These are phyloP conservation scores for Drosophila pseudoananassae DNA, from an alignment of 1,140 invertebrate species.

Conservation along the genomic window DNA sequence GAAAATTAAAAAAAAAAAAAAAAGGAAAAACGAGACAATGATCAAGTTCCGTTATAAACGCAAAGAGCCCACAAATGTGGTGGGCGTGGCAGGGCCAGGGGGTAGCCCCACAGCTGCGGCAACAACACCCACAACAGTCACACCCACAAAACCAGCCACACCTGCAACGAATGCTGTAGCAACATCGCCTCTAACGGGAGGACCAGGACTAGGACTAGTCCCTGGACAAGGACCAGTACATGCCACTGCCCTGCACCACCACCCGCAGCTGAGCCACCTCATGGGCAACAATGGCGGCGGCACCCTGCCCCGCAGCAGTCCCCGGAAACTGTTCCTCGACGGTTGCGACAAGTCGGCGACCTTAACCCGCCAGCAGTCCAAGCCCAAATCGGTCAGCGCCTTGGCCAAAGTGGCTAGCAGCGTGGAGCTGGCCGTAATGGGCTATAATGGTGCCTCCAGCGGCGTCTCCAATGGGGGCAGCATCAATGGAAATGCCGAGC, in stretches of 20 bases:
- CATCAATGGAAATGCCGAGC: conserved; percentile 28
- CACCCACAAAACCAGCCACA: conserved; percentile 10
- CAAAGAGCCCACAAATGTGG: conserved; percentile 84
- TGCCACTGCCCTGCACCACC: conserved; percentile 12
- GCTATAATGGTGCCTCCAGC: conserved; percentile 23
- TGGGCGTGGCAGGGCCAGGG: conserved; percentile 14
- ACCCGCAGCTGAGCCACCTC: conserved; percentile 65
- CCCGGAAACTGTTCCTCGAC: conserved; percentile 62
- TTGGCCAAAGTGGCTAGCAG: conserved; percentile 71
- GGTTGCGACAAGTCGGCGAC: conserved; percentile 66
- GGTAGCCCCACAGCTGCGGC: neutral
- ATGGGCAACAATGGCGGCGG: conserved; percentile 72
- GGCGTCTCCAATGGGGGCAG: conserved; percentile 1
- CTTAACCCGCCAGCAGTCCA: conserved; percentile 66
- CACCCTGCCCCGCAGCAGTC: conserved; percentile 72
- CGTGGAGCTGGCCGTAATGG: conserved; percentile 57
- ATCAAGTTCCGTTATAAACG: conserved; percentile 88
- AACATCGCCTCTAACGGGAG: conserved; percentile 56
- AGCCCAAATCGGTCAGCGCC: conserved; percentile 50
- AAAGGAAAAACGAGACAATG: conserved; percentile 79
- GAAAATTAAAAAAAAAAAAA: neutral
- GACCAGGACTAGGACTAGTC: neutral
- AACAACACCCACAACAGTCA: neutral
- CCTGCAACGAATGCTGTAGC: neutral
- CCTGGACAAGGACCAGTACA: conserved; percentile 34